phyloP scores from a whole-genome alignment of 2,888 invertebrate genomes.

The Cantharis lateralis region DNA sequence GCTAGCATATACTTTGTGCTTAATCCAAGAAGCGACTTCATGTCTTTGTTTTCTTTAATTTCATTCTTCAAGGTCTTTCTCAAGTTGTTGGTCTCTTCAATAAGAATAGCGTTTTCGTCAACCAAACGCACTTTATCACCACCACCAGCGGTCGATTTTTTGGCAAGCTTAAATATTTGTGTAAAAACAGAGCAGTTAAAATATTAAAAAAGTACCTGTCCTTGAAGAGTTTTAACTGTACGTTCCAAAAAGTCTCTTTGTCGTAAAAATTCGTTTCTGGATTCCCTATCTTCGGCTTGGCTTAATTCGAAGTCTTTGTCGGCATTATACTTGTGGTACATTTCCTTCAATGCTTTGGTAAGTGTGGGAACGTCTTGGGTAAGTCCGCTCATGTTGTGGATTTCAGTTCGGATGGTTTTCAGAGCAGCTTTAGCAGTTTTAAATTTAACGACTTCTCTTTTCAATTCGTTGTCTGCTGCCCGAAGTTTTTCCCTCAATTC shows the following conservation, averaged over 20 bases:
- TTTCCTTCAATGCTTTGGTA: conserved; percentile 61
- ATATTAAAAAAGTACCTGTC: conserved; percentile 41
- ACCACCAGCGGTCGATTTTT: conserved; percentile 46
- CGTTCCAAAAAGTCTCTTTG: conserved; percentile 83
- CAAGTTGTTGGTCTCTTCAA: conserved; percentile 78
- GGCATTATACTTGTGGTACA: conserved; percentile 74
- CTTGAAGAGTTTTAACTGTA: conserved; percentile 61
- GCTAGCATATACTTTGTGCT: conserved; percentile 63
- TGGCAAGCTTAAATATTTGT: conserved; percentile 47
- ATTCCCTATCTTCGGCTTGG: conserved; percentile 71
- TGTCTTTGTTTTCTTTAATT: conserved; percentile 68
- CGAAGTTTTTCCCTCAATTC: conserved; percentile 78
- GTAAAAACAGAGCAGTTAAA: conserved; percentile 18
- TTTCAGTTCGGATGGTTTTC: conserved; percentile 78
- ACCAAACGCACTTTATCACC: conserved; percentile 54
- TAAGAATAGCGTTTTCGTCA: conserved; percentile 75
- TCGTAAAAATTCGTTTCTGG: conserved; percentile 74
- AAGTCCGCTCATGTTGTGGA: conserved; percentile 77
- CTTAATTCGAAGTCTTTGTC: conserved; percentile 70
- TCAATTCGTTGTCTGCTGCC: conserved; percentile 73
- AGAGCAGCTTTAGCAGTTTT: conserved; percentile 67
- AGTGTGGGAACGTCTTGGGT: conserved; percentile 75
- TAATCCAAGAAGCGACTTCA: conserved; percentile 73
- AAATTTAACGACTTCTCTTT: conserved; percentile 67
- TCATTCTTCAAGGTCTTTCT: conserved; percentile 71